phyloP scores from a whole-genome alignment of 2,888 invertebrate species.

The Euplexia lucipara region DNA sequence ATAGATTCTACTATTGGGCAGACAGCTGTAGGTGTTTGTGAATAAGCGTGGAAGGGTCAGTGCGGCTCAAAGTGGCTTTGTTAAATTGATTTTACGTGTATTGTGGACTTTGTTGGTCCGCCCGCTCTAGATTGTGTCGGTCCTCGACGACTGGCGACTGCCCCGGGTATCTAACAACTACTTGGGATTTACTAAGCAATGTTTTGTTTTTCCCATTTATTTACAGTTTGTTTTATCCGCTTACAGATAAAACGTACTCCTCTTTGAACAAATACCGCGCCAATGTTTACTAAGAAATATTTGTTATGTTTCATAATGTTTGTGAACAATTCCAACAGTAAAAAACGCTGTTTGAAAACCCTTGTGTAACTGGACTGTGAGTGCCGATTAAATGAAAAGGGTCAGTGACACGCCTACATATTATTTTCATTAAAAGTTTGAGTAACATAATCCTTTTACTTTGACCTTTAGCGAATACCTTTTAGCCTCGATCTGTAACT shows the following conservation, averaged over 20 bases:
- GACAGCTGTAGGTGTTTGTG: slow-evolving; percentile 70
- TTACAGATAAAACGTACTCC: slow-evolving; percentile 43
- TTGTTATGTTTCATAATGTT: slow-evolving; percentile 31
- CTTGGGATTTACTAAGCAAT: slow-evolving; percentile 75
- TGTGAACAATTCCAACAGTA: slow-evolving; percentile 26
- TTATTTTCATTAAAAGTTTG: slow-evolving; percentile 56
- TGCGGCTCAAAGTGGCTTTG: slow-evolving; percentile 86
- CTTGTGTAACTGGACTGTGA: slow-evolving; percentile 3
- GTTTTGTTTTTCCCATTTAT: slow-evolving; percentile 68
- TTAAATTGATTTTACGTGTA: slow-evolving; percentile 90
- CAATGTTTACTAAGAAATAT: slow-evolving; percentile 29
- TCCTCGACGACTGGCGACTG: slow-evolving; percentile 65
- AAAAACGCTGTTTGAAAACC: slow-evolving; percentile 25
- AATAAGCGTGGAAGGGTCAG: slow-evolving; percentile 82
- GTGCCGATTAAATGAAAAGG: slow-evolving; percentile 39
- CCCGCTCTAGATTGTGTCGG: slow-evolving; percentile 69
- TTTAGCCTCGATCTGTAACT: slow-evolving; percentile 28
- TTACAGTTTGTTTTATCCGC: slow-evolving; percentile 49
- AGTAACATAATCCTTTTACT: slow-evolving; percentile 44
- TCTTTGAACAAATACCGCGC: slow-evolving; percentile 12
- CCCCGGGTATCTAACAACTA: slow-evolving; percentile 71
- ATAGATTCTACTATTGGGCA: slow-evolving; percentile 34
- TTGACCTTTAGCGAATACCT: slow-evolving; percentile 45
- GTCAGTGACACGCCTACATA: slow-evolving; percentile 31
- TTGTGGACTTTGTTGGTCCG: slow-evolving; percentile 79